Evolutionary conservation across 2,888 invertebrate genomes (phyloP).

Genomic region (Coelinius sp.): DNA sequence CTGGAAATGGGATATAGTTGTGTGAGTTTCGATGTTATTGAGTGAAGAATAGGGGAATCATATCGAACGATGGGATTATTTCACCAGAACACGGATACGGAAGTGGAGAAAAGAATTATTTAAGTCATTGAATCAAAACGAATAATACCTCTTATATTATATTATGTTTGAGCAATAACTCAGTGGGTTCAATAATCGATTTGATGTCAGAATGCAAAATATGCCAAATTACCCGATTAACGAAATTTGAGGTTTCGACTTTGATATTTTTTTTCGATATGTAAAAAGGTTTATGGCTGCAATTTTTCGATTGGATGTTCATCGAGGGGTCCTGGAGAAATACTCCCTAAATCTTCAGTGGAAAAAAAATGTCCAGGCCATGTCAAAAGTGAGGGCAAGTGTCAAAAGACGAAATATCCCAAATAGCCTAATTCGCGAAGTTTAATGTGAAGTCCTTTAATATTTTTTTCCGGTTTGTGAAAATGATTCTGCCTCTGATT

Average conservation of each 20-base stretch:
- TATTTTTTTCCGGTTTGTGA: no score
- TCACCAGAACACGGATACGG: background rate
- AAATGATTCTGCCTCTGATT: no score
- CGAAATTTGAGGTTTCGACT: no score
- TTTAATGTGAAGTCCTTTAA: no score
- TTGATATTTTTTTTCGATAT: no score
- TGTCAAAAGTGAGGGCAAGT: no score
- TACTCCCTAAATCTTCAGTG: background rate
- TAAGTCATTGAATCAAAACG: constrained; percentile 29
- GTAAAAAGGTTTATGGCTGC: no score
- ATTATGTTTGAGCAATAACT: background rate
- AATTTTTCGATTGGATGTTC: no score
- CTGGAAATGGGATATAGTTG: background rate
- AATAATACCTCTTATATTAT: background rate
- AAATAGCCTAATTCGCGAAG: no score
- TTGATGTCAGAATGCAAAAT: background rate
- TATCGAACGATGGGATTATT: background rate
- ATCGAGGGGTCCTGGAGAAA: background rate
- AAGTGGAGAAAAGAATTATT: constrained; percentile 20
- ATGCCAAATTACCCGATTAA: no score
- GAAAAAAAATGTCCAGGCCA: no score
- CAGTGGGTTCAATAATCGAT: background rate
- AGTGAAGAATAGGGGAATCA: background rate
- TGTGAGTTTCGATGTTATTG: background rate
- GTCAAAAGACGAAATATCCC: no score